A percentile compares a stretch with the other conserved stretches of the same genome.
Conservation (phyloP, 53 echinoderm and acorn worm genomes). For the Hippasteria phrygiana region DNA sequence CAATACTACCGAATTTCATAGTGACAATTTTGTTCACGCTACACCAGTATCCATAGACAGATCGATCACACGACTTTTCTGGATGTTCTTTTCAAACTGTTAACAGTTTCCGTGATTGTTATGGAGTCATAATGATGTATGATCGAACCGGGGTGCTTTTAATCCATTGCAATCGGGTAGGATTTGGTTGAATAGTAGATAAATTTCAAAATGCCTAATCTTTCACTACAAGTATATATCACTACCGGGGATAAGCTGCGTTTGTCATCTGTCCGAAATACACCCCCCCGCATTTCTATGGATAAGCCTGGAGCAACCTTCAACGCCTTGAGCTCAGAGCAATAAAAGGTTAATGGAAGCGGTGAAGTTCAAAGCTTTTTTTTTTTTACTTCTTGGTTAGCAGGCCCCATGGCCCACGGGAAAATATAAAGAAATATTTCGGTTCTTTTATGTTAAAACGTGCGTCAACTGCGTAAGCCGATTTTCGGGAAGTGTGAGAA, state of each 20-base stretch:
- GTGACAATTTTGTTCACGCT: no score
- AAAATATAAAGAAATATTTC: not conserved
- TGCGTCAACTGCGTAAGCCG: not conserved
- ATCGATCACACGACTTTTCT: no score
- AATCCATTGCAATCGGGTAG: no score
- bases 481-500: not conserved
- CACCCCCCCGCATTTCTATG: not conserved
- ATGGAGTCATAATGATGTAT: no score
- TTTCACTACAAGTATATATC: not conserved
- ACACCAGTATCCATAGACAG: no score
- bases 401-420: conserved; percentile 1
- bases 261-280: not conserved
- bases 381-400: not conserved
- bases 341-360: conserved; percentile 30
- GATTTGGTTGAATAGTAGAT: no score
- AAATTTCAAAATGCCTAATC: not conserved
- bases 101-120: no score
- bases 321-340: not conserved
- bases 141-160: no score
- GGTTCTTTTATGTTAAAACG: not conserved
- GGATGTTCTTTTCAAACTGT: no score
- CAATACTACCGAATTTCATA: no score
- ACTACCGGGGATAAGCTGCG: not conserved
- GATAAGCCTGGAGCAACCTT: not conserved
- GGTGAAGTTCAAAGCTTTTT: conserved; percentile 26